A percentile compares a stretch with the other conserved stretches of the same genome.
These are phyloP conservation scores for Chymomyza costata DNA, from an alignment of 1,140 invertebrate species.

Conservation along the genomic window DNA sequence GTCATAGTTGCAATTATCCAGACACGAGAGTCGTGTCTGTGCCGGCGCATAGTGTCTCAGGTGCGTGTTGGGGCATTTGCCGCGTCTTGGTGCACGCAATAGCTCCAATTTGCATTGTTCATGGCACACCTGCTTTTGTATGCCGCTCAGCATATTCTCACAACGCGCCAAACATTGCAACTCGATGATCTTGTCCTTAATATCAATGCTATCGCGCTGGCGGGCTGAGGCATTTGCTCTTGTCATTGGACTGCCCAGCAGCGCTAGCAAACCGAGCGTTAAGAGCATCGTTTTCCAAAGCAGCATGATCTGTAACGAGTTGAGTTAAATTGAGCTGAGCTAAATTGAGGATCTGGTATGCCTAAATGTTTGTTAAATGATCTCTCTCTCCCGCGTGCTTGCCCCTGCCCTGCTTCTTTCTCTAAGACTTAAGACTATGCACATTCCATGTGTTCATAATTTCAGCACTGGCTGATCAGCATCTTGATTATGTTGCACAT, in stretches of 20 bases:
- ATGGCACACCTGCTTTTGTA: slow-evolving; percentile 33
- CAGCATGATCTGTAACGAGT: too few species aligned
- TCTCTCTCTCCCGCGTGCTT: slow-evolving; percentile 2
- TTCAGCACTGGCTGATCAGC: slow-evolving; percentile 48
- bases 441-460: slow-evolving; percentile 65
- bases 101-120: slow-evolving; percentile 50
- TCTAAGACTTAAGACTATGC: slow-evolving; percentile 20
- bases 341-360: too few species aligned
- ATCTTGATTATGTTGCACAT: slow-evolving; percentile 31
- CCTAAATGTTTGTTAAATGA: too few species aligned
- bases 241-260: slow-evolving; percentile 21
- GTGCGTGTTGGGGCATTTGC: slow-evolving; percentile 46
- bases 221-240: slow-evolving; percentile 21
- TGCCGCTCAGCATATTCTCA: slow-evolving; percentile 9
- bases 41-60: slow-evolving; percentile 37
- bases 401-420: background rate
- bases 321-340: too few species aligned
- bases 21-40: slow-evolving; percentile 73
- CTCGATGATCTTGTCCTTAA: slow-evolving; percentile 67
- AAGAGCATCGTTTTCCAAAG: too few species aligned
- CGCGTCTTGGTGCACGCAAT: slow-evolving; percentile 42
- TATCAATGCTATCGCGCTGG: slow-evolving; percentile 53
- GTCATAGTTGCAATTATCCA: slow-evolving; percentile 79
- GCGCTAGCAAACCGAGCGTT: slow-evolving; percentile 7
- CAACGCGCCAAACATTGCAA: slow-evolving; percentile 62